phyloP scores from a whole-genome alignment of 2,888 invertebrate genomes.

The Cheilosia vulpina region DNA sequence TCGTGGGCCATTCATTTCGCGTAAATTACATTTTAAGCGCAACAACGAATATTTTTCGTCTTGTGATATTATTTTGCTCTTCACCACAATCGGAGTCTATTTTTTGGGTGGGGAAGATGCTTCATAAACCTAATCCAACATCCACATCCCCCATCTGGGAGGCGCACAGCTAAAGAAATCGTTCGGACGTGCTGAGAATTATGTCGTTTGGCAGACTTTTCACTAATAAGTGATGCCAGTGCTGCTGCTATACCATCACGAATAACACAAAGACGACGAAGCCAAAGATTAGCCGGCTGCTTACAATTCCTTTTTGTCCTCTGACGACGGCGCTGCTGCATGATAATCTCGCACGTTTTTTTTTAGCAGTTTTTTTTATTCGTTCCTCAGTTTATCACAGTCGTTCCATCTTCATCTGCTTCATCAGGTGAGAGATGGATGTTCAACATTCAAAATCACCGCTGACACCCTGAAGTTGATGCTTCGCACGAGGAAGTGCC shows the following conservation, averaged over 20 bases:
- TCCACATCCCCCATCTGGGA: slow-evolving; percentile 27
- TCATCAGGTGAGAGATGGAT: slow-evolving; percentile 71
- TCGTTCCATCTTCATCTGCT: slow-evolving; percentile 69
- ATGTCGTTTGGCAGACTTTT: slow-evolving; percentile 72
- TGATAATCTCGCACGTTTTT: slow-evolving; percentile 70
- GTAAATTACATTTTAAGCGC: slow-evolving; percentile 65
- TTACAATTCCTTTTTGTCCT: slow-evolving; percentile 62
- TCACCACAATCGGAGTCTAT: neutral
- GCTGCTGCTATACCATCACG: neutral
- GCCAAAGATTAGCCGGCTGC: slow-evolving; percentile 67
- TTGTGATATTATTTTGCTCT: neutral
- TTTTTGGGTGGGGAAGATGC: neutral
- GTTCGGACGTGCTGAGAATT: slow-evolving; percentile 73
- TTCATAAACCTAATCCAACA: slow-evolving; percentile 32
- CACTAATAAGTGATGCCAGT: slow-evolving; percentile 72
- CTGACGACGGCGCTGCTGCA: slow-evolving; percentile 4
- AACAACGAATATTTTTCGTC: slow-evolving; percentile 67
- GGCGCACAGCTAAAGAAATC: slow-evolving; percentile 58
- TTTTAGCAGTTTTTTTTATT: slow-evolving; percentile 42
- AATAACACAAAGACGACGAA: slow-evolving; percentile 25
- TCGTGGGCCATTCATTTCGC: slow-evolving; percentile 47
- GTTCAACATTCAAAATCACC: slow-evolving; percentile 73
- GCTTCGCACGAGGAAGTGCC: neutral
- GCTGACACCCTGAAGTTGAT: slow-evolving; percentile 58
- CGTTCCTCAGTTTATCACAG: slow-evolving; percentile 59